phyloP scores from a whole-genome alignment of 2,888 invertebrate genomes.

The Habrosyne pyritoides region DNA sequence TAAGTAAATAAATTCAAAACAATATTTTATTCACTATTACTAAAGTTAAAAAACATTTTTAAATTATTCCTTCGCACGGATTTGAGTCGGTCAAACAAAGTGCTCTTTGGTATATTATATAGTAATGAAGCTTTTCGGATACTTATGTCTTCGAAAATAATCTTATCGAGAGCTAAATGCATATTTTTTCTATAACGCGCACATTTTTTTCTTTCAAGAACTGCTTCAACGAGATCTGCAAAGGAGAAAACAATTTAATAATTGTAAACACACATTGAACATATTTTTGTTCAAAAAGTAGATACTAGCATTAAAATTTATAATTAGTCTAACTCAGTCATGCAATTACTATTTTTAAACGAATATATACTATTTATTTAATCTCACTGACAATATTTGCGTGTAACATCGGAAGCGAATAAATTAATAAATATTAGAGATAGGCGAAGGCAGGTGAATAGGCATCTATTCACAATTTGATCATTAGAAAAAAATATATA shows the following conservation, averaged over 20 bases:
- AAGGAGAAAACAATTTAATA: neutral
- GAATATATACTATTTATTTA: too few relatives aligned
- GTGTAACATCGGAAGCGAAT: too few relatives aligned
- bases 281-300: too few relatives aligned
- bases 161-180: conserved; percentile 25
- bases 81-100: conserved; percentile 30
- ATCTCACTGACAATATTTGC: too few relatives aligned
- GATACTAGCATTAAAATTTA: too few relatives aligned
- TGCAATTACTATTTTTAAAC: too few relatives aligned
- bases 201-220: conserved; percentile 19
- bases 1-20: neutral
- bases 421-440: too few relatives aligned
- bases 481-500: too few relatives aligned
- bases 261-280: too few relatives aligned
- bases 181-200: conserved; percentile 21
- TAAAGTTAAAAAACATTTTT: neutral
- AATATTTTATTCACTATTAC: neutral
- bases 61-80: neutral
- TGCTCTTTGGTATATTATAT: conserved; percentile 34
- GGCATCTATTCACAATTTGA: too few relatives aligned
- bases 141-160: conserved; percentile 29
- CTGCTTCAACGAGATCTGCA: conserved; percentile 5
- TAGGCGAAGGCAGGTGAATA: too few relatives aligned
- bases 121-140: conserved; percentile 28
- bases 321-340: too few relatives aligned